These are phyloP conservation scores for Edolisoma coerulescens DNA, from an alignment of 2,113 vertebrate genomes.

Conservation along the genomic window DNA sequence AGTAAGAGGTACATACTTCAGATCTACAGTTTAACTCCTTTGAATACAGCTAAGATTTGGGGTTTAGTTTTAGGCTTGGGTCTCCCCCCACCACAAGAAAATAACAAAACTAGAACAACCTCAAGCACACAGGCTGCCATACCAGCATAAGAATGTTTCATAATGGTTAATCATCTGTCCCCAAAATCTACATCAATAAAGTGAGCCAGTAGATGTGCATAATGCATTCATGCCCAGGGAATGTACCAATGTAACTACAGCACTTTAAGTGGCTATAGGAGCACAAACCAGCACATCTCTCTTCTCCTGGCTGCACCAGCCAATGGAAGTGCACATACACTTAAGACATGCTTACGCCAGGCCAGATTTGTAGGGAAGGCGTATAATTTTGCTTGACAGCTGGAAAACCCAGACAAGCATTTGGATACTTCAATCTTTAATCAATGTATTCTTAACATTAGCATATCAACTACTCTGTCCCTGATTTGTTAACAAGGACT, in stretches of 20 bases:
- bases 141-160: not conserved
- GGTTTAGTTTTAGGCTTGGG: not conserved
- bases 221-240: not conserved
- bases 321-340: not conserved
- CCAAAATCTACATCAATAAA: not conserved
- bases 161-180: not conserved
- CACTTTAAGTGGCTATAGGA: not conserved
- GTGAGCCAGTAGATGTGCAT: not conserved
- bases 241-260: not conserved
- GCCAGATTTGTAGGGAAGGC: not conserved
- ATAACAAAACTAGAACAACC: not conserved
- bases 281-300: not conserved
- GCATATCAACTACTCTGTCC: not conserved
- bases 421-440: not conserved
- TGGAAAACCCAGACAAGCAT: not conserved
- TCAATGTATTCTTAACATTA: not conserved
- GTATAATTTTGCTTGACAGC: not conserved
- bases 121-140: not conserved
- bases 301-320: not conserved
- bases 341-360: not conserved
- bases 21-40: not conserved
- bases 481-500: not conserved
- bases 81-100: not conserved
- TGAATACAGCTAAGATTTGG: not conserved
- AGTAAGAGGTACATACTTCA: not conserved